Conservation (phyloP, 30 jellyfish, hydroid and myxozoan genomes). For the Catostylus mosaicus region DNA sequence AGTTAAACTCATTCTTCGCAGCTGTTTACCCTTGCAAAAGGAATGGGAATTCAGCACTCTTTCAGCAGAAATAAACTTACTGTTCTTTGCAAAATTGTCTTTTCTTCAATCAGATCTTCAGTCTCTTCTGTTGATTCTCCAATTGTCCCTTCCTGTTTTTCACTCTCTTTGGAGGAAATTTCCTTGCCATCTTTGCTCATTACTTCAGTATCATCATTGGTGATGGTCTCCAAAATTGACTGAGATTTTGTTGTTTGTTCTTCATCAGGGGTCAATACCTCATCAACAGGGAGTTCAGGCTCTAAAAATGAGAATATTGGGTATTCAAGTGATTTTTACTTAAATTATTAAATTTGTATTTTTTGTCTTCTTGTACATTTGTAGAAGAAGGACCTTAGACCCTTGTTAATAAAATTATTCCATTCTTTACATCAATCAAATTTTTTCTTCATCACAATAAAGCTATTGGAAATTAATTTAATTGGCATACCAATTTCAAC, state of each 20-base stretch:
- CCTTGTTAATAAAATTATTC: too few relatives aligned
- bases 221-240: conserved; percentile 4
- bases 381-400: too few relatives aligned
- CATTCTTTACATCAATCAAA: too few relatives aligned
- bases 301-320: conserved; percentile 14
- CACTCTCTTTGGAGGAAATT: conserved; percentile 12
- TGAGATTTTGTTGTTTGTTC: conserved; percentile 18
- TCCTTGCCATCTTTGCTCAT: conserved; percentile 31
- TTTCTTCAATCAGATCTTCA: conserved; percentile 32
- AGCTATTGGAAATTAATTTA: too few relatives aligned
- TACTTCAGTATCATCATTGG: conserved; percentile 27
- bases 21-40: too few relatives aligned
- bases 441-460: too few relatives aligned
- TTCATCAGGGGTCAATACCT: conserved; percentile 39
- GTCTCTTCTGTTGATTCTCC: conserved; percentile 36
- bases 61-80: too few relatives aligned
- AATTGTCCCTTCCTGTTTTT: conserved; percentile 17
- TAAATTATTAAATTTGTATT: too few relatives aligned
- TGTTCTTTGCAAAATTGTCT: conserved; percentile 26
- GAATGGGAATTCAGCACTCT: too few relatives aligned
- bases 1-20: too few relatives aligned
- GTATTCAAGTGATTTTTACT: too few relatives aligned
- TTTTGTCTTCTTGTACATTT: too few relatives aligned
- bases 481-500: conserved; percentile 84
- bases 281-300: conserved; percentile 64